These are phyloP conservation scores for Luperina nickerlii DNA, from an alignment of 2,888 invertebrate genomes.

Conservation along the genomic window DNA sequence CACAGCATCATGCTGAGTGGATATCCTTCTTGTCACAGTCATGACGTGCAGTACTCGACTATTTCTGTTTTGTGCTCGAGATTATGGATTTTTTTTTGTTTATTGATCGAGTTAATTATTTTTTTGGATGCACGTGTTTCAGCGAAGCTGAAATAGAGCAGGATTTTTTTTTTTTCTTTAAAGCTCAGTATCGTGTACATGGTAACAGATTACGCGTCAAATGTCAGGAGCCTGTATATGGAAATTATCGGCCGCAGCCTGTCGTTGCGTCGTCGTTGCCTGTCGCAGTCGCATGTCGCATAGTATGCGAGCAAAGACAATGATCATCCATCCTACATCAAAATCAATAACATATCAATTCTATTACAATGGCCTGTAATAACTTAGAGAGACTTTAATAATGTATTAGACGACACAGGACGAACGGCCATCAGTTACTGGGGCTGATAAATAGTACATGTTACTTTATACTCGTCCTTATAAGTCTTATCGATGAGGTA, in stretches of 20 bases:
- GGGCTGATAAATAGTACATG: constrained; percentile 55
- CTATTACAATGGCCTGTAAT: constrained; percentile 33
- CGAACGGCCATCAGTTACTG: constrained; percentile 36
- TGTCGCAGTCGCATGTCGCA: not conserved
- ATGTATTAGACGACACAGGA: constrained; percentile 40
- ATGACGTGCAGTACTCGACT: too few relatives aligned
- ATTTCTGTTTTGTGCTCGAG: too few relatives aligned
- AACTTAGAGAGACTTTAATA: constrained; percentile 45
- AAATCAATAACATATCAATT: constrained; percentile 30
- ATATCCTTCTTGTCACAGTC: too few relatives aligned
- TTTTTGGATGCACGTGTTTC: too few relatives aligned
- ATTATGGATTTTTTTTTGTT: too few relatives aligned
- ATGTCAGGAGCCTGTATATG: not conserved
- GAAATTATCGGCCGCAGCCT: not conserved
- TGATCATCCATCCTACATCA: not conserved
- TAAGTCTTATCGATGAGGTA: constrained; percentile 21
- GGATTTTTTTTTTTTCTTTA: too few relatives aligned
- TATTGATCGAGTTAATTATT: too few relatives aligned
- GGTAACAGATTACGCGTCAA: too few relatives aligned
- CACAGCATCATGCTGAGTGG: too few relatives aligned
- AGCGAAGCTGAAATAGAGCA: too few relatives aligned
- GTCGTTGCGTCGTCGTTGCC: not conserved
- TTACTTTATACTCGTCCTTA: constrained; percentile 17
- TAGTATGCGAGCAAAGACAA: not conserved
- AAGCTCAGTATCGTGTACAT: too few relatives aligned